Base-by-base conservation (phyloP, 2,888 invertebrate species). In the Agrypnus murinus region DNA sequence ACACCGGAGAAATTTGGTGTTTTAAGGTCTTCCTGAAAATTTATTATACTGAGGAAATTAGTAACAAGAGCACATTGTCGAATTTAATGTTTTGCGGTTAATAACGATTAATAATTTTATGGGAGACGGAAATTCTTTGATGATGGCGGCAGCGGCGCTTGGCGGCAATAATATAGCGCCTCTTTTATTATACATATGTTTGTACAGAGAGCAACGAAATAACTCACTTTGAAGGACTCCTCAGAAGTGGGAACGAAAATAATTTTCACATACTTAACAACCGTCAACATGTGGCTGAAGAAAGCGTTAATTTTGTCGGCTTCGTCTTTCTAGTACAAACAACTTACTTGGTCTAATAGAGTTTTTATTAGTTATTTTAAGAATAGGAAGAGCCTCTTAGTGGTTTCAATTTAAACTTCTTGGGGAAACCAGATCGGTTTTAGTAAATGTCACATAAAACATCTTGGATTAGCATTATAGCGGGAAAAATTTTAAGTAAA, bases 41-140 rank as follows among this genome's bases (percentile, higher is more conserved):
- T 62, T 62, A 40, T 40, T 34, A n/a, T n/a, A 19, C 36, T n/a
- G 34, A 62, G 12, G 14, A 62, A 48, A 62, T 45, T 48, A 62
- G 60, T 32, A 34, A 34, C 60, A 48, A 62, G 50, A 50, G 50
- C 50, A 50, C 25, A 50, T 50, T 31, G 50, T 19, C 50, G n/a
- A n/a, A n/a, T 43, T 19, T 50, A 50, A 50, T 12, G 50, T 12
- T 10, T 25, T 2, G 50, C 50, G 50, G 50, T 50, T 50, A 50
- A 50, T 50, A 50, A 31, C 50, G 50, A 50, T 50, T 50, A 50
- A 25, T 5, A 25, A 50, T 50, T 50, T 50, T 4, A 12, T 10
- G 12, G 31, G 19, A 31, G 46, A 46, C 50, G 50, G 50, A 32
- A 50, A 50, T 50, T 50, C 50, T 50, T 50, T n/a, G n/a, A n/a